Base-by-base conservation (phyloP, 2,888 invertebrate species). In the Leucania comma region DNA sequence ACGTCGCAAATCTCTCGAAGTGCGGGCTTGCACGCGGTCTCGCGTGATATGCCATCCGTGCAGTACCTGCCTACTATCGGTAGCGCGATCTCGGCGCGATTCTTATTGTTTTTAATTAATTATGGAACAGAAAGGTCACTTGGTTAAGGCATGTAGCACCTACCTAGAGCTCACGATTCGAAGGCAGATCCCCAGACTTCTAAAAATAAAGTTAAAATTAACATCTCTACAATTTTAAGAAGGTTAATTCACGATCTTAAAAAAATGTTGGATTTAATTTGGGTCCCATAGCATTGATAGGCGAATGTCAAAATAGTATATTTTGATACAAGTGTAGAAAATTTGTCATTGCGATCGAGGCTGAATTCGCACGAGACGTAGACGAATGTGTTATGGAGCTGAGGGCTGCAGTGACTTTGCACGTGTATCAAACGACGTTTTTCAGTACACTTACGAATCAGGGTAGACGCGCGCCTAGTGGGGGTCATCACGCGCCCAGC, bases 61-160 rank as follows among this genome's bases (percentile, higher is more conserved):
- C 68, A 22, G 80, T 80, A 82, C 51, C 54, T 35, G 6, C 29
- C 42, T 24, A 29, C 48, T 85, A 90, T 91, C 90, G 70, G 65
- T 75, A 72, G 72, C 84, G 83, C 83, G 86, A 93, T 92, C 91
- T 89, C 83, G 48, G 56, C 42, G 58, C 85, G 81, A 87, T 86
- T 89, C 90, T 89, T 88, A 90, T 89, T 90, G 89, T 91, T 88
- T 88, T 87, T 87, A 89, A 89, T 90, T 91, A 87, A 87, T 87
- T 84, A 84, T 80, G 61, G 58, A 65, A 66, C 73, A 71, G 17
- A 81, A 79, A 78, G 80, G 76, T 81, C 74, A 80, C 68, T 59
- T 22, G 29, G 42, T 51, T 54, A 48, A 71, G 6, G 12, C n/a
- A 46, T 53, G 56, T 57, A 69, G 58, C 29, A 81, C 70, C 29